Evolutionary conservation across 2,797 vertebrate species (phyloP), one percentile per base, ranked within the genome.

Genomic region (Loriculus beryllinus): DNA sequence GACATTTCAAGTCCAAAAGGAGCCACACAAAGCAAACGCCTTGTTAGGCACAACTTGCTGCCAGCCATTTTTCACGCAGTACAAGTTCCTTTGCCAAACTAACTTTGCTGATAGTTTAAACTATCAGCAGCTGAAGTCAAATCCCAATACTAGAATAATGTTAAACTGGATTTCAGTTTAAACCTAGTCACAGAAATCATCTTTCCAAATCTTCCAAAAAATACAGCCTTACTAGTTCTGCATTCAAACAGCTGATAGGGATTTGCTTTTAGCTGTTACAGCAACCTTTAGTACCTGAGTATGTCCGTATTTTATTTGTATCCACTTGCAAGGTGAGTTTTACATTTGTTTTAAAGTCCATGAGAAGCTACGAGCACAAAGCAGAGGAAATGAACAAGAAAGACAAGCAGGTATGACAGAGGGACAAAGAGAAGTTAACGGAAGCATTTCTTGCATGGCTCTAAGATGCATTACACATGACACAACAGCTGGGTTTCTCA

Each of bases 361-460:
- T 74, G 29, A 95, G 92, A 87, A 81, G 70, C 93, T 96, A 97
- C 86, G 93, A 97, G 95, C 97, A 96, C 62, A 92, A 92, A 89
- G 85, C 91, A 92, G 80, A 96, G 71, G 92, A 82, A 92, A 82
- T 76, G 82, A 93, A 91, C 96, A 95, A 82, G 77, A 60, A 79
- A 89, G 95, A 67, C 96, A 96, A 95, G 96, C 94, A 95, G 95
- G 96, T 86, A 86, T 77, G 90, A 96, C 90, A 83, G 86, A 39
- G 87, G 85, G 68, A 76, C 95, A 75, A 60, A 77, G 75, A 93
- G 93, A 91, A 67, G 76, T 95, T 82, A 93, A 95, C 26, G 29
- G 94, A 96, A 97, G 97, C 92, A 42, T 54, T 87, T 89, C 92
- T 83, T 91, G 93, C 95, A 92, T 96, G 97, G 96, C 78, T 96